A percentile compares a stretch with the other conserved stretches of the same genome.
These are phyloP conservation scores for Corythoichthys haematopterus DNA, from an alignment of 2,113 vertebrate genomes.

Conservation along the genomic window DNA sequence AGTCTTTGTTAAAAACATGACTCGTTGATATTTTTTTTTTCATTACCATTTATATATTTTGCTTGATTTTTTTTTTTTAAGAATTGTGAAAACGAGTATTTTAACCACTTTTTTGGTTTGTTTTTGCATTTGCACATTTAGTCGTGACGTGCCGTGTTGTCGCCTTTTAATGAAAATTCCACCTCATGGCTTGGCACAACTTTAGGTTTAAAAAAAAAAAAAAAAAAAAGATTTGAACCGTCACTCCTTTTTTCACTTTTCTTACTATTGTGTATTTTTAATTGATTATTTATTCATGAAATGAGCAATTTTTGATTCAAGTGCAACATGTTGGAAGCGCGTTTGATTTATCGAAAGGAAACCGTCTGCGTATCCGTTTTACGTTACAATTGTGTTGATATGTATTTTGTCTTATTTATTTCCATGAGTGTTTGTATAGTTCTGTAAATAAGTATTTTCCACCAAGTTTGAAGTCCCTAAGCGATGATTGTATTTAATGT, in stretches of 20 bases:
- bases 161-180: background rate
- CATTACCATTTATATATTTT: conserved; percentile 54
- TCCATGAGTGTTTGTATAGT: conserved; percentile 76
- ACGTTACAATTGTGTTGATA: conserved; percentile 81
- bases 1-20: conserved; percentile 62
- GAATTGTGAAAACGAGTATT: conserved; percentile 30
- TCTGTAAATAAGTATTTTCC: conserved; percentile 60
- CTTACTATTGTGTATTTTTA: background rate
- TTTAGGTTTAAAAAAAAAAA: background rate
- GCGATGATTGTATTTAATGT: conserved; percentile 35
- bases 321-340: conserved; percentile 27
- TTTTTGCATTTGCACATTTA: conserved; percentile 8
- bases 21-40: conserved; percentile 54
- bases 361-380: conserved; percentile 42
- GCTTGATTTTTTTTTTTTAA: conserved; percentile 32
- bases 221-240: background rate
- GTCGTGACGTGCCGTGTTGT: conserved; percentile 1
- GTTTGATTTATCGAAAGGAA: conserved; percentile 35
- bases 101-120: conserved; percentile 48
- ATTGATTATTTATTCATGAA: conserved; percentile 3
- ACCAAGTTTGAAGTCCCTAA: conserved; percentile 19
- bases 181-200: background rate
- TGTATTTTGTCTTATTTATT: conserved; percentile 85
- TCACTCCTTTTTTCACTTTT: background rate
- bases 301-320: conserved; percentile 7